A percentile compares a stretch with the other conserved stretches of the same genome.
These are phyloP conservation scores for Penaeus indicus DNA, from an alignment of 1,140 invertebrate genomes.

Conservation along the genomic window DNA sequence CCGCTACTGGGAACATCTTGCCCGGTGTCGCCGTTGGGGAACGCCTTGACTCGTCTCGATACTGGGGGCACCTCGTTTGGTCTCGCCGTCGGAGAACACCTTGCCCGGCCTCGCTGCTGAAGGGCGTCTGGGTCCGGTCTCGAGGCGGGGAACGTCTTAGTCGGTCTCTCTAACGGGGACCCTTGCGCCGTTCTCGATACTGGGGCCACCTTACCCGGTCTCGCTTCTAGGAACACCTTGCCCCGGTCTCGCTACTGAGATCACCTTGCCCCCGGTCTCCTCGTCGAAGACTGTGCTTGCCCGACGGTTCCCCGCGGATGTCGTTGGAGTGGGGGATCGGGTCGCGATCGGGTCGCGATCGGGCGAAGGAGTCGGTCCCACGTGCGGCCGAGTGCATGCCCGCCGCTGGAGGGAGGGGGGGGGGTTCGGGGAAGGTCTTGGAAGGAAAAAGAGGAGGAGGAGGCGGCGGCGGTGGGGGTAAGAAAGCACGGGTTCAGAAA, in stretches of 20 bases:
- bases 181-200: background rate
- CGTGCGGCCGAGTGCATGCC: background rate
- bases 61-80: no score
- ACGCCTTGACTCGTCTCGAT: no score
- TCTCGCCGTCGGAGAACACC: no score
- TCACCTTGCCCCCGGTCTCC: background rate
- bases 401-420: background rate
- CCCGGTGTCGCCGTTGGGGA: no score
- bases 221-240: background rate
- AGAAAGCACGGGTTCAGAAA: background rate
- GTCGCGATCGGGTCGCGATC: no score
- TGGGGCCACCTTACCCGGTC: constrained; percentile 6
- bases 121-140: no score
- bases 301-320: background rate
- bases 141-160: background rate
- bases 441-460: background rate
- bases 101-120: no score
- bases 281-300: background rate
- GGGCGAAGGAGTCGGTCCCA: background rate
- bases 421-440: constrained; percentile 1
- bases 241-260: background rate
- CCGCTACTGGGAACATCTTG: constrained; percentile 21
- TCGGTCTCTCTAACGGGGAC: background rate
- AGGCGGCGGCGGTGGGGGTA: background rate
- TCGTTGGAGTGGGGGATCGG: no score